A percentile compares a stretch with the other conserved stretches of the same genome.
Evolutionary conservation across 2,888 invertebrate genomes (phyloP).

Genomic region (Cyclophora albipunctata): DNA sequence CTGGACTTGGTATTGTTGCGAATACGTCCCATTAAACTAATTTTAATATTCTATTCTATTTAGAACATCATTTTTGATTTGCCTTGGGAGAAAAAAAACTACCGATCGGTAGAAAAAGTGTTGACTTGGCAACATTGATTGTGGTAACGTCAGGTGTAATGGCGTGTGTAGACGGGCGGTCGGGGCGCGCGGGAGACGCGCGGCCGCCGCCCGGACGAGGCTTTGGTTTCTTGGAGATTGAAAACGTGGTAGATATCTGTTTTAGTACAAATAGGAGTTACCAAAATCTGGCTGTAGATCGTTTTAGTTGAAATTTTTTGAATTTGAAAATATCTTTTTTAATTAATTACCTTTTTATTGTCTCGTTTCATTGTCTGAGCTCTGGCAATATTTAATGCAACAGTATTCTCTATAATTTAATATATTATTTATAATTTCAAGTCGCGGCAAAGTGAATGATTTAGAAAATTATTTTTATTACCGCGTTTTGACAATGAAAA

Average conservation of each 20-base stretch:
- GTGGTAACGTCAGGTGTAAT: background rate
- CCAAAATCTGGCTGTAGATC: slow-evolving; percentile 45
- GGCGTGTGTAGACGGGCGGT: background rate
- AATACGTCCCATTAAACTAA: slow-evolving; percentile 13
- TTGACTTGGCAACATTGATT: slow-evolving; percentile 1
- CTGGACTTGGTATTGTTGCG: slow-evolving; percentile 55
- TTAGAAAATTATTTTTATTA: too few relatives aligned
- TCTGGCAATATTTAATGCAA: too few relatives aligned
- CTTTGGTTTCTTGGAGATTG: background rate
- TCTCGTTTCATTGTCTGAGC: too few relatives aligned
- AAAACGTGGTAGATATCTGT: slow-evolving; percentile 16
- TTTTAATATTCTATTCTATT: too few relatives aligned
- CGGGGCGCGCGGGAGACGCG: background rate
- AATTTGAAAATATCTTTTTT: slow-evolving; percentile 4
- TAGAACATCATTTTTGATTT: too few relatives aligned
- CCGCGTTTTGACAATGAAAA: too few relatives aligned
- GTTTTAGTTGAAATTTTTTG: slow-evolving; percentile 7
- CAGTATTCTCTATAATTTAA: too few relatives aligned
- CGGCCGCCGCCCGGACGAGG: background rate
- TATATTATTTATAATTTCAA: too few relatives aligned
- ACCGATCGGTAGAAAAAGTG: background rate
- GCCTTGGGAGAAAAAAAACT: too few relatives aligned
- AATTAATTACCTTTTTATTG: slow-evolving; percentile 1
- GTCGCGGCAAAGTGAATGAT: too few relatives aligned
- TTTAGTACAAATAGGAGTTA: slow-evolving; percentile 44